Conservation (phyloP, 2,113 vertebrate species). For the Oxyruncus cristatus region DNA sequence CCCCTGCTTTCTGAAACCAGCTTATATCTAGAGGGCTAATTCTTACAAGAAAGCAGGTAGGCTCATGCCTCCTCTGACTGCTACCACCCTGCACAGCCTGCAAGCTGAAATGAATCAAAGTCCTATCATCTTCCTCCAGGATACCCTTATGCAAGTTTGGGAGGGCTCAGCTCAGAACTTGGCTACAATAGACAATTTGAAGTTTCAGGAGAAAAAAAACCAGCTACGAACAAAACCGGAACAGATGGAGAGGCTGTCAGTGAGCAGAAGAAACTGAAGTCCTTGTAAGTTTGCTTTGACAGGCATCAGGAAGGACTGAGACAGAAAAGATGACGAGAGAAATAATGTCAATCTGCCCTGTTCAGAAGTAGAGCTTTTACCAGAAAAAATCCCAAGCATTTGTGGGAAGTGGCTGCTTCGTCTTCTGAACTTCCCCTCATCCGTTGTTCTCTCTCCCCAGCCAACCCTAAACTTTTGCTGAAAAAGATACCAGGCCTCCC, state of each 20-base stretch:
- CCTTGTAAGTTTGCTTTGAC: neutral
- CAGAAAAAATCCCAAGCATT: neutral
- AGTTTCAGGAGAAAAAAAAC: neutral
- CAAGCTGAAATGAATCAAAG: constrained; percentile 4
- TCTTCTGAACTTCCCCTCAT: neutral
- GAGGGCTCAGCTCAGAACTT: neutral
- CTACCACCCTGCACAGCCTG: constrained; percentile 9
- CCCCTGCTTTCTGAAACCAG: constrained; percentile 25
- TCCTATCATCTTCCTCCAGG: constrained; percentile 44
- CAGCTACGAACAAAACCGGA: neutral
- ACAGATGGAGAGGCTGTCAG: neutral
- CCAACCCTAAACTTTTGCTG: neutral
- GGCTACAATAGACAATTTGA: neutral
- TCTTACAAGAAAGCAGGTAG: constrained; percentile 37
- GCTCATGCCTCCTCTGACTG: constrained; percentile 30
- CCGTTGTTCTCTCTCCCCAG: neutral
- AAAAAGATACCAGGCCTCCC: neutral
- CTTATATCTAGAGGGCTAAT: constrained; percentile 50
- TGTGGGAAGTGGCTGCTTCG: neutral
- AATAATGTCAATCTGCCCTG: neutral
- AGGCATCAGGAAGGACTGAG: neutral
- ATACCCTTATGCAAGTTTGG: constrained; percentile 7
- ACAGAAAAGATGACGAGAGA: neutral
- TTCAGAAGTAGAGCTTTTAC: neutral
- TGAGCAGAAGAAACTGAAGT: neutral